Base-by-base conservation (phyloP, 2,888 invertebrate species). In the Sceliomorpha sp. region DNA sequence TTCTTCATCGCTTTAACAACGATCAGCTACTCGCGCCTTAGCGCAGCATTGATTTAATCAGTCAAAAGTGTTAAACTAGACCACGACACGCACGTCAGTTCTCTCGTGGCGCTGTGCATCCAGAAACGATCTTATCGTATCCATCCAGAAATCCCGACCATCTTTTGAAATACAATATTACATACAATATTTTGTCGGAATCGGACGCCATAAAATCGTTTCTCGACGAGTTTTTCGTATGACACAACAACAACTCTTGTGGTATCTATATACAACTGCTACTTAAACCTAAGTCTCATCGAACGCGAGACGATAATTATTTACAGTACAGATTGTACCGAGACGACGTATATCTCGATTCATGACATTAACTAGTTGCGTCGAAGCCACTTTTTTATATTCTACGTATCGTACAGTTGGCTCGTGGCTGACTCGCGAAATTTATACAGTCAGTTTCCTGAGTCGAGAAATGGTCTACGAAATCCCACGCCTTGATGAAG, bases 71-170 rank as follows among this genome's bases (percentile, higher is more conserved):
- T 56, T 68, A 36, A 58, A 26, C 69, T 63, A 63, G 40, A 53
- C 62, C 69, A 63, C 58, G 58, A 63, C 36, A 31, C n/a, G n/a
- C 58, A 53, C 58, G 42, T 69, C 62, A 69, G 69, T 69, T 63
- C 62, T 58, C 37, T 69, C 58, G 69, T 58, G 69, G 62, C 48
- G 27, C 5, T 7, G 7, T 27, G 7, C 8, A 45, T 56, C 50
- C 39, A 68, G 24, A 39, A 56, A 24, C 10, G 24, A 45, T 50
- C 55, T 29, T 7, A 17, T 48, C 9, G 32, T 12, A 7, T 12
- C 8, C 12, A 17, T 40, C 40, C 9, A 37, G 9, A 15, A 8
- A 40, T 5, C 39, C 32, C 17, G 29, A 45, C 50, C 40, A 12
- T 47, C 32, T 62, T n/a, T 62, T 45, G 27, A 34, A 44, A 40